Evolutionary conservation across 2,888 invertebrate species (phyloP), one percentile per base, ranked within the genome.

Genomic region (Hyalella azteca): DNA sequence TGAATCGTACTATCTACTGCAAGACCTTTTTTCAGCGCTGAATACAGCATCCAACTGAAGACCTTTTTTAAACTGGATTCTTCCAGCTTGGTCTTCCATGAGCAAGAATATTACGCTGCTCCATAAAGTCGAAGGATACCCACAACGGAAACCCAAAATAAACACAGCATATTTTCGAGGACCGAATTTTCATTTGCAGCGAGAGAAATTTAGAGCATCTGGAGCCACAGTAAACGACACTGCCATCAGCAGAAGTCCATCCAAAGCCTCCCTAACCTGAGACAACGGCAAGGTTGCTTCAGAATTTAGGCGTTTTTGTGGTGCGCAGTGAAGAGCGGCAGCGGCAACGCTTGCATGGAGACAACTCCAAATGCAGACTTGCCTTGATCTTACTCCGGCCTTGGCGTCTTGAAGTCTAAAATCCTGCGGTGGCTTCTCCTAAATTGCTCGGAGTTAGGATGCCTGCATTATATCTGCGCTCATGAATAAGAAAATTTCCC

Each of bases 161-260:
- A 66, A 36, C 66, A 36, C 15, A 32, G 66, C 66, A 36, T 66
- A 66, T 66, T 66, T 66, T 66, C 66, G 32, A 36, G 66, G 32
- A 66, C 36, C 36, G 29, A 66, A 66, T 36, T 66, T 66, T 66
- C 66, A 66, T 66, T 66, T 36, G 66, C 39, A 66, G 36, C 66
- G 66, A 36, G 36, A 66, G 66, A 66, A 66, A 66, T 66, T 66
- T 66, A 66, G 66, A 66, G 66, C 66, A 66, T 66, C 66, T 66
- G 66, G 36, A 66, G 66, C 66, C 66, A 66, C 36, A 66, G 66
- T 66, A 66, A 66, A 66, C 66, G 22, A 36, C n/a, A n/a, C 36
- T 22, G 66, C 66, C 66, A 66, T 66, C 66, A 66, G 66, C 66
- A 19, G 66, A 66, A 66, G 36, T 29, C 66, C 66, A 66, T 66